A percentile compares a stretch with the other conserved stretches of the same genome.
Evolutionary conservation across 2,888 invertebrate species (phyloP).

Genomic region (Gandaritis pyraliata): DNA sequence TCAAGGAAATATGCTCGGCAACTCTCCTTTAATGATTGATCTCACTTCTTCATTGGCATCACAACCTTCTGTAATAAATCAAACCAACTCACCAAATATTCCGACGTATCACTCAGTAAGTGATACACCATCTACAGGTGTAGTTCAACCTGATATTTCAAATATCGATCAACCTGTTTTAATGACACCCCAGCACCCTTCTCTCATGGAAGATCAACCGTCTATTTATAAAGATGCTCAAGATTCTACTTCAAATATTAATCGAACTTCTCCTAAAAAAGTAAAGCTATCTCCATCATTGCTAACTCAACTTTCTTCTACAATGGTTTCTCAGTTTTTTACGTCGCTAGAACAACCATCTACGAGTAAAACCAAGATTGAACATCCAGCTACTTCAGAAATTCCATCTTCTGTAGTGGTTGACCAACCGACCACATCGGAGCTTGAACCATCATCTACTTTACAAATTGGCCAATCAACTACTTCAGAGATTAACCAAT

Average conservation of each 20-base stretch:
- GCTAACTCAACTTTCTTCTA: slow-evolving; percentile 16
- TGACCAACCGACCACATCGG: neutral
- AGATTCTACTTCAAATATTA: slow-evolving; percentile 5
- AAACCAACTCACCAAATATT: neutral
- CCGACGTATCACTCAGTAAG: neutral
- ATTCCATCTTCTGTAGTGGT: neutral
- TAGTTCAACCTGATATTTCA: slow-evolving; percentile 5
- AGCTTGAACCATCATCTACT: neutral
- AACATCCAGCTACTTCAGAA: neutral
- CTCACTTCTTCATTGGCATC: slow-evolving; percentile 12
- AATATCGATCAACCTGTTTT: slow-evolving; percentile 1
- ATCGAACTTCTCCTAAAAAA: slow-evolving; percentile 1
- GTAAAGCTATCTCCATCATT: slow-evolving; percentile 8
- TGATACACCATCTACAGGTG: slow-evolving; percentile 6
- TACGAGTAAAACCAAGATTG: neutral
- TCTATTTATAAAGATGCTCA: neutral
- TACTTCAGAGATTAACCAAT: neutral
- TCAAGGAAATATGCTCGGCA: neutral
- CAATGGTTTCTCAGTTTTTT: slow-evolving; percentile 19
- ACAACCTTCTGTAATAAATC: slow-evolving; percentile 5
- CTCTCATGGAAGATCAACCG: slow-evolving; percentile 5
- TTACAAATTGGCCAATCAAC: neutral
- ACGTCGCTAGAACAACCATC: slow-evolving; percentile 14
- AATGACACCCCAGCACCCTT: neutral
- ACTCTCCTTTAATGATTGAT: slow-evolving; percentile 11